Evolutionary conservation across 2,888 invertebrate species (phyloP).

Genomic region (Phoenoteleia sp.): DNA sequence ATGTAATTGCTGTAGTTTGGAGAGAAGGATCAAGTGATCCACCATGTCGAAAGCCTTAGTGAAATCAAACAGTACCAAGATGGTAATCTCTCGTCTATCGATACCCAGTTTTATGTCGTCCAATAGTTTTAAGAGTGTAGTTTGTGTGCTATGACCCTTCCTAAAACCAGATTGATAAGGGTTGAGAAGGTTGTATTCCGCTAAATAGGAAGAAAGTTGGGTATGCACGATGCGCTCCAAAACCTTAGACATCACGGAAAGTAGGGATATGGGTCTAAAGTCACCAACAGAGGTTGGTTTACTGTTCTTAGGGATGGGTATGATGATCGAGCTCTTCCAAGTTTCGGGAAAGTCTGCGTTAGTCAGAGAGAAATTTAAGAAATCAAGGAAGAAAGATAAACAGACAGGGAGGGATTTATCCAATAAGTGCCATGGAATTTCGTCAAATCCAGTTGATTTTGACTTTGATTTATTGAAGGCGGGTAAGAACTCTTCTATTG

Average conservation of each 20-base stretch:
- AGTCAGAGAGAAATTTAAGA: too few relatives aligned
- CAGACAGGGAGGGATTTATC: not conserved
- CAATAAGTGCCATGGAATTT: not conserved
- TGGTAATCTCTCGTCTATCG: too few relatives aligned
- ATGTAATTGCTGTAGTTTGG: too few relatives aligned
- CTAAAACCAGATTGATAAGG: not conserved
- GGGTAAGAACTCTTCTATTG: not conserved
- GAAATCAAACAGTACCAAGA: not conserved
- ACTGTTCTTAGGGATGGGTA: too few relatives aligned
- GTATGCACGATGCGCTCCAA: too few relatives aligned
- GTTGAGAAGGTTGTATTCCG: not conserved
- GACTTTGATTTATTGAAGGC: not conserved
- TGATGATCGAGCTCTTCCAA: too few relatives aligned
- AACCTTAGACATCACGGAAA: too few relatives aligned
- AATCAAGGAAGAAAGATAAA: not conserved
- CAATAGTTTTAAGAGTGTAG: not conserved
- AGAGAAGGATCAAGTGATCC: too few relatives aligned
- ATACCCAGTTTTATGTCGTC: constrained; percentile 1
- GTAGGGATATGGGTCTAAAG: too few relatives aligned
- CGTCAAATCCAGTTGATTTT: not conserved
- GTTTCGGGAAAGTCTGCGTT: too few relatives aligned
- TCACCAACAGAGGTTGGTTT: too few relatives aligned
- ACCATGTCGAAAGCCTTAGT: too few relatives aligned
- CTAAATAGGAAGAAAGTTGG: not conserved
- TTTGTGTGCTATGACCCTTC: not conserved